Evolutionary conservation across 1,140 invertebrate genomes (phyloP).

Genomic region (Hyles vespertilio): DNA sequence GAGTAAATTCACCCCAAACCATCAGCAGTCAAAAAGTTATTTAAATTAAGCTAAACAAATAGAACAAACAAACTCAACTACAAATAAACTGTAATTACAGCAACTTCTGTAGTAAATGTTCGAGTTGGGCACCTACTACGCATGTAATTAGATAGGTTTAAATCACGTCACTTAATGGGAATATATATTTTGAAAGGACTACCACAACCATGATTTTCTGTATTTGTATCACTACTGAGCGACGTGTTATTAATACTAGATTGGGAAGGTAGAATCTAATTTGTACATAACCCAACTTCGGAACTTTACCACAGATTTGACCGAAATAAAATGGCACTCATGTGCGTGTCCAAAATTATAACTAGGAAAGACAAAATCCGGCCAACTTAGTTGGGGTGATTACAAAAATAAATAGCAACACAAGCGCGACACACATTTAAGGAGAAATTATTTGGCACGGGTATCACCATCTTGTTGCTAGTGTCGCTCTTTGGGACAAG

Average conservation of each 20-base stretch:
- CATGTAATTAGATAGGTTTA: constrained; percentile 32
- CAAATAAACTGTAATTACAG: constrained; percentile 33
- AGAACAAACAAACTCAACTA: constrained; percentile 39
- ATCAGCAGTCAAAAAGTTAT: constrained; percentile 13
- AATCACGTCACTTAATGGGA: constrained; percentile 51
- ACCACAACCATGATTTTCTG: constrained; percentile 72
- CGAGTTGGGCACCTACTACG: constrained; percentile 25
- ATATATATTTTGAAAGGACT: constrained; percentile 71
- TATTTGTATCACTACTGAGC: constrained; percentile 58
- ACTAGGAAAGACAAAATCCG: constrained; percentile 47
- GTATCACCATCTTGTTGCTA: constrained; percentile 37
- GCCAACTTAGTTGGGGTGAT: constrained; percentile 63
- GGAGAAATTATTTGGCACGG: constrained; percentile 33
- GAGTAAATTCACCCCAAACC: not conserved
- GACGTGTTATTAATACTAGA: constrained; percentile 34
- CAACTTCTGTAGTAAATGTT: constrained; percentile 22
- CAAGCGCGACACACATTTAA: constrained; percentile 47
- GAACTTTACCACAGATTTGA: constrained; percentile 26
- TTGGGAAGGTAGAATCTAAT: constrained; percentile 21
- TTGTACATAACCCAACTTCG: constrained; percentile 31
- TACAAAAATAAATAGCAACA: constrained; percentile 42
- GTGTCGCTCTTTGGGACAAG: constrained; percentile 6
- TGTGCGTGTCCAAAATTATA: constrained; percentile 32
- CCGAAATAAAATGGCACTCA: constrained; percentile 31
- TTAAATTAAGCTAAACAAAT: constrained; percentile 75